Evolutionary conservation across 2,113 vertebrate genomes (phyloP), one percentile per base, ranked within the genome.

Genomic region (Cyanoderma ruficeps): DNA sequence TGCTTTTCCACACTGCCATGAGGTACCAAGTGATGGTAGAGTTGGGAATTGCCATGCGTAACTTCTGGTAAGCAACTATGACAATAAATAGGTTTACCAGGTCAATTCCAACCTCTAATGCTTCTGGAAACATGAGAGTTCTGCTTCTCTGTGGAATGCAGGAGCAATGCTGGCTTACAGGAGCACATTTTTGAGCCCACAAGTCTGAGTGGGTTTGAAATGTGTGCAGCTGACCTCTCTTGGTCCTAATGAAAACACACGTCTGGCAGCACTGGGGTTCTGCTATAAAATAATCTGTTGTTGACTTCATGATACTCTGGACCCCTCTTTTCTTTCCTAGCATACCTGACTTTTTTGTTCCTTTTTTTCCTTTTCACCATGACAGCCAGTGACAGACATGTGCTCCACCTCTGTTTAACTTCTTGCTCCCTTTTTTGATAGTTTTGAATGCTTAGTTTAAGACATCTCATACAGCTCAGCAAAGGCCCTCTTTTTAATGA

Each of bases 171-270:
- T 93, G 2, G 2, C 81, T 94, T 84, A 60, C 69, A 44, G 37
- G 47, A 84, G 56, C 52, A 75, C 20, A 6, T 79, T 94, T 92
- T 91, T 84, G 84, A 94, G 41, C 86, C 93, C 60, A 33, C 65
- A 64, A 33, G n/a, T 76, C 41, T 93, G 91, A 87, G 83, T 82
- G 93, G 84, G 81, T 95, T 89, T 93, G 77, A 82, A 95, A 91
- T n/a, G 74, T 14, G 13, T 42, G 81, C 65, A 94, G 61, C n/a
- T 0, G 0, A 60, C 49, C 56, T 49, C 52, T 92, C 56, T 63
- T 41, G 56, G 83, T 89, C 80, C 69, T 82, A 71, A 61, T 84
- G 91, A 87, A 95, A 93, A 83, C 49, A 81, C 5, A 10, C 7
- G 50, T 64, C 44, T 82, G 87, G 93, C 91, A 94, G 87, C 69